Percentiles rank a stretch among this genome's conserved stretches.
These are phyloP conservation scores for Pipistrellus pipistrellus DNA, from an alignment of 2,797 vertebrate species.

Conservation along the genomic window DNA sequence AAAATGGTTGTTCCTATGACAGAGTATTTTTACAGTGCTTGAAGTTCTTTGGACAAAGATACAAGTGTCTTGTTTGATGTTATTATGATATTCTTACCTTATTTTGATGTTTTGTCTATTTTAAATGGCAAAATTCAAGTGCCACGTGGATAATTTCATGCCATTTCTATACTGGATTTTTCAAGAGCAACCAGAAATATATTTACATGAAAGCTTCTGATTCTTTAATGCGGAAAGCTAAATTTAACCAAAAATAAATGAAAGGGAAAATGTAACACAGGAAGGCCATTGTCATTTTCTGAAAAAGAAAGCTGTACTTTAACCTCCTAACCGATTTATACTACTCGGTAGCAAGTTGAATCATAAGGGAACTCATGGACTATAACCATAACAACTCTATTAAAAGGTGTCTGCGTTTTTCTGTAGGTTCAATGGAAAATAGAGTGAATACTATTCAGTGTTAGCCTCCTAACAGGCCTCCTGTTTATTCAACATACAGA, in stretches of 20 bases:
- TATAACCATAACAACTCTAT: background rate
- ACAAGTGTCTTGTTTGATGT: background rate
- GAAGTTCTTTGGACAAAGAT: background rate
- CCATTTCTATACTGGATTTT: background rate
- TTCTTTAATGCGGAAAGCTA: background rate
- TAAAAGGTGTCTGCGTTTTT: background rate
- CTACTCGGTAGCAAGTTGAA: background rate
- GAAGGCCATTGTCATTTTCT: background rate
- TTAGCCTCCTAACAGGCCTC: background rate
- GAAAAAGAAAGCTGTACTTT: background rate
- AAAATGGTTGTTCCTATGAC: background rate
- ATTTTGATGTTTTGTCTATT: background rate
- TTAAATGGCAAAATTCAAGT: background rate
- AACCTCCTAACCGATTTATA: background rate
- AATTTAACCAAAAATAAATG: slow-evolving; percentile 39
- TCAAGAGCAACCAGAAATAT: background rate
- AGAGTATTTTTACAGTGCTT: background rate
- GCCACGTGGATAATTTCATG: background rate
- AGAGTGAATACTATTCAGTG: background rate
- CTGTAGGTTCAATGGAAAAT: background rate
- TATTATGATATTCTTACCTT: background rate
- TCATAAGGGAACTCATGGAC: background rate
- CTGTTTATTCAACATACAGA: background rate
- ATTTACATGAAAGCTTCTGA: background rate
- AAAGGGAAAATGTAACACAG: background rate